Evolutionary conservation across 1,140 invertebrate genomes (phyloP).

Genomic region (Coptotermes formosanus): DNA sequence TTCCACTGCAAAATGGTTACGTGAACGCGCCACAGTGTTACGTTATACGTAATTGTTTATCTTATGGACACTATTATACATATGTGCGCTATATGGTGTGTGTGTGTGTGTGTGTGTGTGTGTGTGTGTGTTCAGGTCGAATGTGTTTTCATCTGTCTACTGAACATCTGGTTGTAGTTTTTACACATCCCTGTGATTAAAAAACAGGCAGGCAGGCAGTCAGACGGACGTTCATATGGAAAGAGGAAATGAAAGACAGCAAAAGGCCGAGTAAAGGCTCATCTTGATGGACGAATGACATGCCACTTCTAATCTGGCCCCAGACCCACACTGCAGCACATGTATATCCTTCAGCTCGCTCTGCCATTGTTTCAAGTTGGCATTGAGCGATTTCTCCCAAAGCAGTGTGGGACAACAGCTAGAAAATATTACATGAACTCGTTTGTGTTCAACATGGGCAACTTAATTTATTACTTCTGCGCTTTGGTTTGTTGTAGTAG

Average conservation of each 20-base stretch:
- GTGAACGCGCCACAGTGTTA: too few species aligned
- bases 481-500: neutral
- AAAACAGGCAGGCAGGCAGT: too few species aligned
- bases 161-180: neutral
- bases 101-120: too few species aligned
- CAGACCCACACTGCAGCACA: too few species aligned
- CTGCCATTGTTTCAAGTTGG: neutral
- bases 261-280: neutral
- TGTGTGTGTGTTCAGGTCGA: too few species aligned
- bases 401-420: neutral
- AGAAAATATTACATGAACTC: constrained; percentile 5
- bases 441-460: constrained; percentile 7
- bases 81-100: too few species aligned
- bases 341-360: neutral
- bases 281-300: neutral
- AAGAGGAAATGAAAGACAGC: too few species aligned
- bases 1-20: too few species aligned
- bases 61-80: too few species aligned
- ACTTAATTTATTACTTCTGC: neutral
- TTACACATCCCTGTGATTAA: neutral
- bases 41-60: too few species aligned
- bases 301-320: neutral
- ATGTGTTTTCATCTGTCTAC: too few species aligned
- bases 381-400: neutral
- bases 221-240: too few species aligned